Conservation (phyloP, 1,140 invertebrate species). For the Frieseomelitta varia region DNA sequence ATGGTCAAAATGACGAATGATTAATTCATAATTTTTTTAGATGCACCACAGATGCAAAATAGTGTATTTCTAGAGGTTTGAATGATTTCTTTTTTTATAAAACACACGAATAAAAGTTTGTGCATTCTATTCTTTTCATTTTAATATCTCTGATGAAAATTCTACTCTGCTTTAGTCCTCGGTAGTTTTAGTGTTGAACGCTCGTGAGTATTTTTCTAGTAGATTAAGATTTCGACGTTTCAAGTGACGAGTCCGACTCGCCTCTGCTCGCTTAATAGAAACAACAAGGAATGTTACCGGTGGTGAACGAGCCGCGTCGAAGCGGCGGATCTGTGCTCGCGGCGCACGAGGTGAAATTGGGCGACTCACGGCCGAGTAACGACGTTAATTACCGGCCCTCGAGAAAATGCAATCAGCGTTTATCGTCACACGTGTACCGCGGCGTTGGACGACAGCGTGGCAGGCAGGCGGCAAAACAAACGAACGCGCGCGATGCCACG, state of each 20-base stretch:
- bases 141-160: too few relatives aligned
- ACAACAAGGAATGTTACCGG: not conserved
- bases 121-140: too few relatives aligned
- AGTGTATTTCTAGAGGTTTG: too few relatives aligned
- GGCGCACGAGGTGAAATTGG: constrained; percentile 14
- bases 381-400: constrained; percentile 53
- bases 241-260: not conserved
- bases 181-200: too few relatives aligned
- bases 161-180: too few relatives aligned
- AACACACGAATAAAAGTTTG: too few relatives aligned
- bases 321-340: not conserved
- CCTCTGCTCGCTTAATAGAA: not conserved
- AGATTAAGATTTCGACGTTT: not conserved
- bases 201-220: too few relatives aligned
- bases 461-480: constrained; percentile 41
- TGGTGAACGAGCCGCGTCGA: not conserved
- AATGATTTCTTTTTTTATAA: too few relatives aligned
- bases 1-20: too few relatives aligned
- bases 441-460: not conserved
- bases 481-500: not conserved
- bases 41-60: too few relatives aligned
- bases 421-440: constrained; percentile 10
- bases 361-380: constrained; percentile 30
- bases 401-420: constrained; percentile 54
- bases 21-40: too few relatives aligned